Evolutionary conservation across 2,888 invertebrate genomes (phyloP).

Genomic region (Limnephilus lunatus): DNA sequence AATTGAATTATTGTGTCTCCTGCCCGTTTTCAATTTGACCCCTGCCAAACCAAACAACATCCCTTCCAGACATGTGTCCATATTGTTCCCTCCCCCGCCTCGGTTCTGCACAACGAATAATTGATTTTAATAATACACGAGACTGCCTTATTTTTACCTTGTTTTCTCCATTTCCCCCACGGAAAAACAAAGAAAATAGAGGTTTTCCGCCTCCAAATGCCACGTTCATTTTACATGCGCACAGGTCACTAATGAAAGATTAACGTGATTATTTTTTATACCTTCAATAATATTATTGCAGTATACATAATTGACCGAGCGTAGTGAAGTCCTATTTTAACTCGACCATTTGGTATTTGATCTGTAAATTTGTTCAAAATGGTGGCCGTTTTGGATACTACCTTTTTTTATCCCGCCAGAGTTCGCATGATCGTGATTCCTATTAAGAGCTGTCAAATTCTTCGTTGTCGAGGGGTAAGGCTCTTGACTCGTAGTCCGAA

Average conservation of each 20-base stretch:
- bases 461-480: too few species aligned
- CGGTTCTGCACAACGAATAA: slow-evolving; percentile 16
- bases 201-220: not conserved
- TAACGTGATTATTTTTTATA: not conserved
- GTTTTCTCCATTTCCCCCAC: not conserved
- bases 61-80: not conserved
- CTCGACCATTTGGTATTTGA: too few species aligned
- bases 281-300: not conserved
- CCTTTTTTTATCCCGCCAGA: too few species aligned
- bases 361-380: too few species aligned
- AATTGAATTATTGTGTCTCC: not conserved
- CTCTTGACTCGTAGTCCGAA: too few species aligned
- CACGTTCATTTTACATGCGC: not conserved
- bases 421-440: too few species aligned
- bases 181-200: not conserved
- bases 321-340: too few species aligned
- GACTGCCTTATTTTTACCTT: slow-evolving; percentile 7
- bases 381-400: too few species aligned
- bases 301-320: not conserved
- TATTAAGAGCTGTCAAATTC: too few species aligned
- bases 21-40: not conserved
- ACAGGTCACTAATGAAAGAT: not conserved
- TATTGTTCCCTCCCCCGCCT: not conserved
- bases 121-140: slow-evolving; percentile 47
- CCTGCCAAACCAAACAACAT: not conserved